A percentile compares a stretch with the other conserved stretches of the same genome.
These are phyloP conservation scores for Helarctos malayanus DNA, from an alignment of 2,797 vertebrate species.

Conservation along the genomic window DNA sequence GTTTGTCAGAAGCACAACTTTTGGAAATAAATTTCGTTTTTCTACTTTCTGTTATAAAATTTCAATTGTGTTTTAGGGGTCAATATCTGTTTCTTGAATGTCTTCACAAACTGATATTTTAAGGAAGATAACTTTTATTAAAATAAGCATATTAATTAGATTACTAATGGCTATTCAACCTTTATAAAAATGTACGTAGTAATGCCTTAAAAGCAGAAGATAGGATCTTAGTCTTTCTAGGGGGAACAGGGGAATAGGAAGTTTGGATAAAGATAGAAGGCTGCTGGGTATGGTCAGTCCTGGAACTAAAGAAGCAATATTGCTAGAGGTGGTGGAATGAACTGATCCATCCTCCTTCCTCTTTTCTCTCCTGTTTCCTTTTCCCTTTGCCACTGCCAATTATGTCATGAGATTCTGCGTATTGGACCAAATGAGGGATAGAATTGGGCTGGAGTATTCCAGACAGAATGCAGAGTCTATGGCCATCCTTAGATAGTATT, in stretches of 20 bases:
- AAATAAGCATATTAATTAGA: not conserved
- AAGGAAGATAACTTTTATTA: constrained; percentile 39
- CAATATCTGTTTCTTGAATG: not conserved
- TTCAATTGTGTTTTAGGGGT: constrained; percentile 19
- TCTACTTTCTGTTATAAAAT: constrained; percentile 43
- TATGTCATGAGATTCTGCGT: not conserved
- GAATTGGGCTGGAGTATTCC: not conserved
- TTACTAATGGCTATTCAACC: not conserved
- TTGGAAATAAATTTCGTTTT: constrained; percentile 32
- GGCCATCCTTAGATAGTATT: not conserved
- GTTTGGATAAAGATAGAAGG: not conserved
- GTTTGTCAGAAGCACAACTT: constrained; percentile 20
- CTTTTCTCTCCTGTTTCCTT: not conserved
- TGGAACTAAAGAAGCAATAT: not conserved
- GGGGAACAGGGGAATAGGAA: not conserved
- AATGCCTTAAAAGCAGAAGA: not conserved
- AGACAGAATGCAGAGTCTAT: not conserved
- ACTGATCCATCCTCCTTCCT: not conserved
- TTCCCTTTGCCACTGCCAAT: not conserved
- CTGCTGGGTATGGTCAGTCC: not conserved
- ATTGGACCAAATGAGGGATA: not conserved
- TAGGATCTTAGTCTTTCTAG: not conserved
- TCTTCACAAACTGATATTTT: constrained; percentile 50
- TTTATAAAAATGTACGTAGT: constrained; percentile 4
- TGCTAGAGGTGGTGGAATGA: not conserved